Conservation (phyloP, 2,888 invertebrate genomes). For the Caenorhabditis auriculariae region DNA sequence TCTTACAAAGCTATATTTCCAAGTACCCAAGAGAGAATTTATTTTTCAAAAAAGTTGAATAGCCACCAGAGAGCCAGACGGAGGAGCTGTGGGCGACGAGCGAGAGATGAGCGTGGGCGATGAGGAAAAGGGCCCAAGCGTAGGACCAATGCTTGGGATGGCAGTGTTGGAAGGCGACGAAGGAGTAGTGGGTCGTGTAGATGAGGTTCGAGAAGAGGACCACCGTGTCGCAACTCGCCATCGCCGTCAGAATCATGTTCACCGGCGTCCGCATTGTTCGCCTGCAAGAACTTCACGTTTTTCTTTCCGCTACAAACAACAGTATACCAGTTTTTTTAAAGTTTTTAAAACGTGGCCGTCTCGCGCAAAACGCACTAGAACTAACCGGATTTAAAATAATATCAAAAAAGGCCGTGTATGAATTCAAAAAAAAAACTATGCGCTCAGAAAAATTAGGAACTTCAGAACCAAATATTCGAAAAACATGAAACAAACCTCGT, state of each 20-base stretch:
- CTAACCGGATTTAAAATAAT: background rate
- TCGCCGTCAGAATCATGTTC: conserved; percentile 61
- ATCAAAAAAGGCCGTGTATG: background rate
- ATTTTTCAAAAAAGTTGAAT: too few species aligned
- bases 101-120: conserved; percentile 59
- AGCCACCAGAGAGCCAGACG: conserved; percentile 61
- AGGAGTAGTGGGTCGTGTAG: conserved; percentile 62
- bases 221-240: conserved; percentile 62
- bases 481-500: conserved; percentile 54
- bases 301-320: background rate
- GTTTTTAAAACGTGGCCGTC: too few species aligned
- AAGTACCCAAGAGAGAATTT: too few species aligned
- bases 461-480: too few species aligned
- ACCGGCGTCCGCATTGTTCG: conserved; percentile 62
- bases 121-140: conserved; percentile 61
- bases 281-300: conserved; percentile 26
- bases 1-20: too few species aligned
- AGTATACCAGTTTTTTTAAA: too few species aligned
- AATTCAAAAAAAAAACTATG: background rate
- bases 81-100: conserved; percentile 58
- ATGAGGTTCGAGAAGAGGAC: conserved; percentile 61
- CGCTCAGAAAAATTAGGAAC: too few species aligned
- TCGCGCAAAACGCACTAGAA: too few species aligned
- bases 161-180: conserved; percentile 55
- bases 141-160: conserved; percentile 55